A percentile compares a stretch with the other conserved stretches of the same genome.
Evolutionary conservation across 2,113 vertebrate species (phyloP).

Genomic region (Zingel zingel): DNA sequence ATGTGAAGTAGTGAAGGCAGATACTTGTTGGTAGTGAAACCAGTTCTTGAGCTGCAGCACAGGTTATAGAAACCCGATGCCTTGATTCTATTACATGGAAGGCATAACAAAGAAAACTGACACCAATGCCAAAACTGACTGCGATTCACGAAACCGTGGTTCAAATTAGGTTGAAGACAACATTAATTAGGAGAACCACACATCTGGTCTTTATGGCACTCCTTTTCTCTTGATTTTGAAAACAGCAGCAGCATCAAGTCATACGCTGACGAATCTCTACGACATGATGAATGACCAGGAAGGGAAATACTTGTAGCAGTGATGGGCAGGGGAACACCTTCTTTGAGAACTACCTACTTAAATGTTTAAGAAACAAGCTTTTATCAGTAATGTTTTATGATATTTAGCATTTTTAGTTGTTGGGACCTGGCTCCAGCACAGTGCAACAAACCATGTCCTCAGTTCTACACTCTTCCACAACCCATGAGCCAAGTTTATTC

Average conservation of each 20-base stretch:
- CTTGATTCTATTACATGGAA: background rate
- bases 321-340: background rate
- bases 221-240: background rate
- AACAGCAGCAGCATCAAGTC: background rate
- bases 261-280: background rate
- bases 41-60: background rate
- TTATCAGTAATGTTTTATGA: background rate
- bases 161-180: background rate
- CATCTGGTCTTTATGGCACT: background rate
- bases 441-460: background rate
- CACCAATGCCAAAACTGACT: background rate
- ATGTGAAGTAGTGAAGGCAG: too few relatives aligned
- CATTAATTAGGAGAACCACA: background rate
- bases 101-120: background rate
- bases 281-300: background rate
- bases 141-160: too few relatives aligned
- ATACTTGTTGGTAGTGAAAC: background rate
- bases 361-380: background rate
- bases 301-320: background rate
- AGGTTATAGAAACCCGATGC: background rate
- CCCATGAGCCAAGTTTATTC: constrained; percentile 77
- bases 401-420: background rate
- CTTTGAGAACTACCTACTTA: background rate
- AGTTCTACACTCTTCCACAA: constrained; percentile 44
- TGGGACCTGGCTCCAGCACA: background rate